Evolutionary conservation across 2,113 vertebrate genomes (phyloP), one percentile per base, ranked within the genome.

Genomic region (Oncorhynchus clarkii): DNA sequence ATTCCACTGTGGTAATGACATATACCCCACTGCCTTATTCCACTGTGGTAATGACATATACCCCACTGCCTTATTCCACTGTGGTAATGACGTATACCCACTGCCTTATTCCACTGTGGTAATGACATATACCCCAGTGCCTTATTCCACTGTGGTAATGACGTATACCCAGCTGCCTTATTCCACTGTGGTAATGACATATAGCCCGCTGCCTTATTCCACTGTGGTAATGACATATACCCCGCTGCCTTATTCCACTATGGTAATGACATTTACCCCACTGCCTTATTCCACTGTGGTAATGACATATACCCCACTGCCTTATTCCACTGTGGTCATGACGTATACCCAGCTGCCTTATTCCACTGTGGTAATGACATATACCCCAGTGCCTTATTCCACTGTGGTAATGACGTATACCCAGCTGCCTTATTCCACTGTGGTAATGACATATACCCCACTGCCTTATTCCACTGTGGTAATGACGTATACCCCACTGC

Each of bases 401-500:
- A 2, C 26, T 27, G 26, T 65, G 62, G 24, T 51, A 74, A 72
- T 77, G 73, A 77, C 78, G 72, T 60, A 5, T 31, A 31, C 67
- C 77, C 77, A 57, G 8, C 80, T 67, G 78, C 14, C 48, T 39
- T 29, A 1, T 49, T 74, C 66, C 54, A 70, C 62, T 12, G 45
- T 72, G 78, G 34, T 39, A 39, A 39, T 8, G 7, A 39, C 34
- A 39, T 39, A 9, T 39, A 39, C 34, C 34, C 26, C 0, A 5
- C 80, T 67, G 78, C 14, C 48, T 29, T 34, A 27, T 27, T 27
- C 26, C 26, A 2, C 26, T 27, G 26, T 65, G 62, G 24, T 51
- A 74, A 72, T 77, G 73, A 77, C 78, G 72, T 60, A 31, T 31
- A 31, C 67, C 77, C 77, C 49, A 5, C 80, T 67, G 78, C 14